Conservation (phyloP, 2,888 invertebrate species). For the Dione juno region DNA sequence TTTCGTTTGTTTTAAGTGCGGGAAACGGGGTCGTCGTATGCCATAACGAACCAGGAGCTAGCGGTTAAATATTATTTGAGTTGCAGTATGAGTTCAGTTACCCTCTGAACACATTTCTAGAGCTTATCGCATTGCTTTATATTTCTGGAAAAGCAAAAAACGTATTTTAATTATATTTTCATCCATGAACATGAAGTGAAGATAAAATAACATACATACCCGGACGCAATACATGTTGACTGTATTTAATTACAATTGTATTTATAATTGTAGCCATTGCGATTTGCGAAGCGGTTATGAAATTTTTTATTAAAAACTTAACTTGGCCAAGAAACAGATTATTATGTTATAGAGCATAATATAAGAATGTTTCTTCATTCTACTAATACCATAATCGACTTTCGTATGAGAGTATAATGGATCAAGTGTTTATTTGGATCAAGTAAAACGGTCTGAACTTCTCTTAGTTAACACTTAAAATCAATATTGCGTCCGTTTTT, state of each 20-base stretch:
- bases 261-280: background rate
- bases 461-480: too few relatives aligned
- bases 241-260: background rate
- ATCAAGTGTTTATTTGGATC: too few relatives aligned
- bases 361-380: too few relatives aligned
- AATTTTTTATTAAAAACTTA: too few relatives aligned
- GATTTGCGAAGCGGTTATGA: background rate
- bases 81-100: constrained; percentile 37
- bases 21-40: constrained; percentile 71
- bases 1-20: constrained; percentile 70
- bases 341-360: too few relatives aligned
- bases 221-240: background rate
- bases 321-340: too few relatives aligned
- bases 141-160: constrained; percentile 42
- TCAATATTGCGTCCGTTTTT: too few relatives aligned
- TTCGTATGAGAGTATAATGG: too few relatives aligned
- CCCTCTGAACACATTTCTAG: constrained; percentile 21
- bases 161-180: constrained; percentile 19
- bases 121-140: constrained; percentile 7
- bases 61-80: constrained; percentile 53
- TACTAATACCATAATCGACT: too few relatives aligned
- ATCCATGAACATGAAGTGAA: constrained; percentile 2
- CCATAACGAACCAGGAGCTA: constrained; percentile 74
- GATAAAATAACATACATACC: background rate
- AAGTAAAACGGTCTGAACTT: too few relatives aligned